Base-by-base conservation (phyloP, 1,140 invertebrate genomes). In the Andricus grossulariae region DNA sequence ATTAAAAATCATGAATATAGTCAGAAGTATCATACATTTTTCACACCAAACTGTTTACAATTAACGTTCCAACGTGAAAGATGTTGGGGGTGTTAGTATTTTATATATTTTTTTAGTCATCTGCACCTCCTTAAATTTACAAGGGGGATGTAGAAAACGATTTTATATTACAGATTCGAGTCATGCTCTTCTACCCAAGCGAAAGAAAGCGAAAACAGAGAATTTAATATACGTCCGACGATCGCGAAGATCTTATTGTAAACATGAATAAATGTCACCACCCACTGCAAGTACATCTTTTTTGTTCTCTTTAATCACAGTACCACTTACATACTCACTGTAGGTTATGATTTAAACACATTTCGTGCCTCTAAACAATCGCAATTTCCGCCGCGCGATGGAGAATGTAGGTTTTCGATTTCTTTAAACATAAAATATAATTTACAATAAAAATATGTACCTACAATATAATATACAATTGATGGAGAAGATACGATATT, bases 121-220 rank as follows among this genome's bases (percentile, higher is more conserved):
- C 60, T 66, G 15, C 60, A 66, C 25, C 60, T 66, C 60, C 60
- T 66, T 66, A 15, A 66, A 66, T 66, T 39, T 66, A 66, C 60
- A 66, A 66, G 25, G 60, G 60, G 60, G 60, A 66, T 66, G 21
- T 32, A 66, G 60, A 66, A 66, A 66, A 15, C 25, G 3, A 39
- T 66, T 66, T 66, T 66, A 66, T 66, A 66, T 66, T 66, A 66
- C 60, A 66, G 32, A 66, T 66, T 66, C 39, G 60, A 66, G 60
- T 66, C 25, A 15, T 66, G 60, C 60, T 66, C 60, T 39, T 66
- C 21, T 66, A 66, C 60, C 60, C 60, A 39, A 66, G 15, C 15
- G 32, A 66, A 66, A 66, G 15, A 39, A 66, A 66, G 60, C 60
- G 16, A 39, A 39, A 66, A 57, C 55, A 57, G 55, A 57, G 19